Conservation (phyloP, 2,113 vertebrate species). For the Stictonetta naevosa region DNA sequence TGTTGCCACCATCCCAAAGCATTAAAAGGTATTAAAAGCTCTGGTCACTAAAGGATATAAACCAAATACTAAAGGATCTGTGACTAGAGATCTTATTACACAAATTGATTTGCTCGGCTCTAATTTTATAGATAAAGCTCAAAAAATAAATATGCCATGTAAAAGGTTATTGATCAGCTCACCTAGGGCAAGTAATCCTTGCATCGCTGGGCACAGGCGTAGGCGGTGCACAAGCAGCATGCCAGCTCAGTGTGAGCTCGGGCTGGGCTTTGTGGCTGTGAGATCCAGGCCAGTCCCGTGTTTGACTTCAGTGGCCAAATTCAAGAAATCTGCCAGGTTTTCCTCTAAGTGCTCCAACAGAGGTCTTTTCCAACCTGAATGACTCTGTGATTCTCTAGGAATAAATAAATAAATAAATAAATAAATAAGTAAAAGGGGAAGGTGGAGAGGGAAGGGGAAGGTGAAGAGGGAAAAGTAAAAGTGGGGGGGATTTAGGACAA, state of each 20-base stretch:
- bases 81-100: background rate
- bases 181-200: fast-evolving
- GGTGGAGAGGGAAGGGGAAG: background rate
- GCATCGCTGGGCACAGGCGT: fast-evolving
- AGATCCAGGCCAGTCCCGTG: background rate
- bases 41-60: background rate
- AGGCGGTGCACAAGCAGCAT: fast-evolving
- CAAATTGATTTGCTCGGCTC: background rate
- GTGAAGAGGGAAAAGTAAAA: no score
- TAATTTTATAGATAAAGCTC: background rate
- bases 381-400: no score
- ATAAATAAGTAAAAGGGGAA: no score
- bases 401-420: no score
- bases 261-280: fast-evolving
- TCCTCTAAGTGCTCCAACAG: background rate
- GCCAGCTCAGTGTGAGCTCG: background rate
- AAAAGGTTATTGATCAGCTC: background rate
- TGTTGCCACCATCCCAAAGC: background rate
- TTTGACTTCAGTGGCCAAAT: background rate
- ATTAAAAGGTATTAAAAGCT: background rate
- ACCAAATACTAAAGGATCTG: background rate
- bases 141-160: background rate
- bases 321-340: background rate
- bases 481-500: background rate
- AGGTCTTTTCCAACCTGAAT: no score